Percentiles rank a stretch among this genome's conserved stretches.
phyloP scores from a whole-genome alignment of 2,797 vertebrate genomes.

The Clarias platycephalus region DNA sequence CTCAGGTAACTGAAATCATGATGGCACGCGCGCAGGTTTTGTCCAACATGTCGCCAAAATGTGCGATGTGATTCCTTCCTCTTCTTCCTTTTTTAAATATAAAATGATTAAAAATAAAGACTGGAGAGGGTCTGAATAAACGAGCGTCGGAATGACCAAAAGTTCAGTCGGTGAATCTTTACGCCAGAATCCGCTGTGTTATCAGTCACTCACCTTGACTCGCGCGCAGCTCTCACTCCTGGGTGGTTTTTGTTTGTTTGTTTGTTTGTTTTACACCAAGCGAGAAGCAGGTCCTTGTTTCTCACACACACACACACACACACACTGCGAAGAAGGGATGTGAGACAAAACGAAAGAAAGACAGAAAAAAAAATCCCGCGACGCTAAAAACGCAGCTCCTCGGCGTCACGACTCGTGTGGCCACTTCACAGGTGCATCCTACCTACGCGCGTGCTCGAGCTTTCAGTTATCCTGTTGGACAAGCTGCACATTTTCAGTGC shows the following conservation, averaged over 20 bases:
- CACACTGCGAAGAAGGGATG: background rate
- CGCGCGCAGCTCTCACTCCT: background rate
- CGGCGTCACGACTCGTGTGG: background rate
- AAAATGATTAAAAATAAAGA: too few relatives aligned
- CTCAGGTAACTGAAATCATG: constrained; percentile 7
- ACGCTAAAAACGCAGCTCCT: background rate
- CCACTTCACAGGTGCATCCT: constrained; percentile 14
- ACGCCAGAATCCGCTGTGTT: background rate
- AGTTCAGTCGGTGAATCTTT: background rate
- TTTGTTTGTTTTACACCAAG: background rate
- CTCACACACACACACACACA: background rate
- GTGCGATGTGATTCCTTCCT: background rate
- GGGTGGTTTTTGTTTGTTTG: background rate
- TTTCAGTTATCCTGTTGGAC: background rate
- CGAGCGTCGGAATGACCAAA: constrained; percentile 5
- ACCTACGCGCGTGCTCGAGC: background rate
- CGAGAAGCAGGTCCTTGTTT: background rate
- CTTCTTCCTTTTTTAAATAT: background rate
- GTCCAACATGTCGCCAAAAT: background rate
- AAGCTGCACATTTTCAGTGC: background rate
- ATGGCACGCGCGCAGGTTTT: background rate
- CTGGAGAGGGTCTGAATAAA: background rate
- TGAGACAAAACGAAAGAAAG: background rate
- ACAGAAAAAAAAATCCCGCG: too few relatives aligned
- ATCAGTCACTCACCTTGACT: background rate